phyloP scores from a whole-genome alignment of 2,888 invertebrate species.

The Linyphia triangularis region DNA sequence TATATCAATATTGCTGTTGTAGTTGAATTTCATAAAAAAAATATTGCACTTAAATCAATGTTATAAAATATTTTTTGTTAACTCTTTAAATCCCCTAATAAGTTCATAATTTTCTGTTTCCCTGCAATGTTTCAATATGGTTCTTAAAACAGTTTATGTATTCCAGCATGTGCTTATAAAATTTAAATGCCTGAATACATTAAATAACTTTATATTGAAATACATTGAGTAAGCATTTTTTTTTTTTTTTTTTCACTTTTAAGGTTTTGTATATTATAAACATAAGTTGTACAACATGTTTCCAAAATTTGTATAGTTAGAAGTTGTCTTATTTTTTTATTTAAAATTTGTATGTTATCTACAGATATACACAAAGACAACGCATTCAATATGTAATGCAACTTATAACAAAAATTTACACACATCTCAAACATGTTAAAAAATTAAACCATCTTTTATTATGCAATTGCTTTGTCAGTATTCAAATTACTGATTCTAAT shows the following conservation, averaged over 20 bases:
- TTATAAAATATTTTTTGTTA: too few relatives aligned
- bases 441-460: conserved; percentile 20
- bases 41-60: too few relatives aligned
- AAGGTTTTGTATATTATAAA: too few relatives aligned
- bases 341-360: too few relatives aligned
- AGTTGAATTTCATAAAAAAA: too few relatives aligned
- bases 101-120: background rate
- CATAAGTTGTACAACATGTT: too few relatives aligned
- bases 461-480: conserved; percentile 55
- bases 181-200: background rate
- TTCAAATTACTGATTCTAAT: conserved; percentile 45
- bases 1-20: too few relatives aligned
- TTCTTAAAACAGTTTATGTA: background rate
- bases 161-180: background rate
- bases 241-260: too few relatives aligned
- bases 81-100: background rate
- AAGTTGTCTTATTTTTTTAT: background rate
- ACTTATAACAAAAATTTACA: too few relatives aligned
- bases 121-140: background rate
- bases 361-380: too few relatives aligned
- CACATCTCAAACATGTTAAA: background rate
- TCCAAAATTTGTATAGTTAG: background rate
- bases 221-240: too few relatives aligned
- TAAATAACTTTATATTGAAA: background rate
- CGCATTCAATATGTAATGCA: too few relatives aligned